These are phyloP conservation scores for Xanthia togata DNA, from an alignment of 2,888 invertebrate genomes.

Conservation along the genomic window DNA sequence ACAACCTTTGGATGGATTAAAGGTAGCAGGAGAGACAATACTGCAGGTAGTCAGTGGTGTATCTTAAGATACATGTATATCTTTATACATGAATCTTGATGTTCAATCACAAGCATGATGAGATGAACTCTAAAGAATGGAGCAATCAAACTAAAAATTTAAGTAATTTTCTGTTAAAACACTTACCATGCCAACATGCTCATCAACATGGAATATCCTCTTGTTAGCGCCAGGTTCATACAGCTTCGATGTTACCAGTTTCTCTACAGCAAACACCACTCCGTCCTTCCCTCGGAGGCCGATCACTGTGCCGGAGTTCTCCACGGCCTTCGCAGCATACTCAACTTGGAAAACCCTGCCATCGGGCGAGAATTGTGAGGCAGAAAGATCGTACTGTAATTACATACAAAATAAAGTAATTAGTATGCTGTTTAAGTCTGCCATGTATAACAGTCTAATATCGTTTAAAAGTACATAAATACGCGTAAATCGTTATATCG, in stretches of 20 bases:
- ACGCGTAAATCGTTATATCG: not conserved
- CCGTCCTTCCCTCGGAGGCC: constrained; percentile 98
- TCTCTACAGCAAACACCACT: constrained; percentile 99
- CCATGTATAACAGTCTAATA: not conserved
- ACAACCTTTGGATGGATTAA: too few species aligned
- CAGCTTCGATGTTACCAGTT: constrained; percentile 97
- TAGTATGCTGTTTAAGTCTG: not conserved
- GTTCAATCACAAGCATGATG: not conserved
- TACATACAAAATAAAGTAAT: constrained; percentile 55
- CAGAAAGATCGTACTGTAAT: constrained; percentile 99
- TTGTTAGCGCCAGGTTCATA: constrained; percentile 98
- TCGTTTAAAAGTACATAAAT: not conserved
- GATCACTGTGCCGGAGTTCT: constrained; percentile 99
- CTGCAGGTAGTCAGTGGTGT: too few species aligned
- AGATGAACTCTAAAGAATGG: not conserved
- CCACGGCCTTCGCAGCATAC: constrained; percentile 99
- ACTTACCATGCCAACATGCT: constrained; percentile 97
- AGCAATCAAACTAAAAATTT: not conserved
- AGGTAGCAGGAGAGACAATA: too few species aligned
- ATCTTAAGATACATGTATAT: too few species aligned
- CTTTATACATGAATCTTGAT: too few species aligned
- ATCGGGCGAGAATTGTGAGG: constrained; percentile 99
- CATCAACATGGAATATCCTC: constrained; percentile 97
- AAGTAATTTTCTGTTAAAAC: not conserved
- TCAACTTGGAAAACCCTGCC: constrained; percentile 99